Conservation (phyloP, 1,140 invertebrate species). For the Drosophila simulans region DNA sequence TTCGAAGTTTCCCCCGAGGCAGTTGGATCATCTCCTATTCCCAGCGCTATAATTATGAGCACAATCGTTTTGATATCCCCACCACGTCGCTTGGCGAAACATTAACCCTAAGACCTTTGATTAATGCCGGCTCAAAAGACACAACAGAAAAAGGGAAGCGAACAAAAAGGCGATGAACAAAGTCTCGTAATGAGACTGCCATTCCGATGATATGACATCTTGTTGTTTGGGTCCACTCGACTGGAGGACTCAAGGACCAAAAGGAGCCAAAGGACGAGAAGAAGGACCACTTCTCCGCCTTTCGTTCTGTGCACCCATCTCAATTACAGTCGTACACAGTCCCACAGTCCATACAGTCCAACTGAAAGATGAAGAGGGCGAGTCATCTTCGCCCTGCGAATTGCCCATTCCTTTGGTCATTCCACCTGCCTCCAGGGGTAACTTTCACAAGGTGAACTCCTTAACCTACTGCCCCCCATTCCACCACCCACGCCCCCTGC, state of each 20-base stretch:
- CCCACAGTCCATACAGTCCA: no score
- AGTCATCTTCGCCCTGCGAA: constrained; percentile 7
- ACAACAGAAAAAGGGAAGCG: constrained; percentile 15
- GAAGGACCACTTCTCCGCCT: constrained; percentile 25
- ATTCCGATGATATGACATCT: constrained; percentile 49
- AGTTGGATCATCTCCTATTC: neutral
- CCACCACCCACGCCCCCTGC: constrained; percentile 4
- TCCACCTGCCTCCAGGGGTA: constrained; percentile 33
- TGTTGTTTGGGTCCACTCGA: constrained; percentile 27
- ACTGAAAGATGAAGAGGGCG: neutral
- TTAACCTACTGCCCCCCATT: constrained; percentile 9
- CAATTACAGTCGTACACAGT: constrained; percentile 25
- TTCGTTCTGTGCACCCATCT: constrained; percentile 27
- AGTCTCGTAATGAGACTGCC: constrained; percentile 37
- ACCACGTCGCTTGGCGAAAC: constrained; percentile 9
- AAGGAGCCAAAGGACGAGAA: constrained; percentile 3
- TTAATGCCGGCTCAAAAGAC: constrained; percentile 35
- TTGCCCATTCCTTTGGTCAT: constrained; percentile 30
- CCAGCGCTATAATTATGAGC: constrained; percentile 10
- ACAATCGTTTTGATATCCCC: constrained; percentile 2
- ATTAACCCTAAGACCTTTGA: constrained; percentile 46
- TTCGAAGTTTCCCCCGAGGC: no score
- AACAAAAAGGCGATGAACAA: constrained; percentile 25
- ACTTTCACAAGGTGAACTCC: constrained; percentile 14
- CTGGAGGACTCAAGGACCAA: neutral